Percentiles rank a stretch among this genome's conserved stretches.
phyloP scores from a whole-genome alignment of 2,113 vertebrate genomes.

The Cheilinus undulatus region DNA sequence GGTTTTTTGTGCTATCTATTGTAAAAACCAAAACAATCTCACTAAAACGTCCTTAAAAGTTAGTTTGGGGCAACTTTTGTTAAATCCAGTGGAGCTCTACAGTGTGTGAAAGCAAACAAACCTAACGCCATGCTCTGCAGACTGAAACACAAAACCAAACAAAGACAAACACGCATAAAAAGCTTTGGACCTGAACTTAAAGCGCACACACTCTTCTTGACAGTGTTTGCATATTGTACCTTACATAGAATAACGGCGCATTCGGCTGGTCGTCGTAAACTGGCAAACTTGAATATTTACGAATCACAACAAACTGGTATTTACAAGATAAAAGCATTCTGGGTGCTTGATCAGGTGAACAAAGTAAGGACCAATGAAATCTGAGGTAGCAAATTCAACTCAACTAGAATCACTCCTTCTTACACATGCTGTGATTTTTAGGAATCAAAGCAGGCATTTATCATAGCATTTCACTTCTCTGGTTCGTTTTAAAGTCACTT shows the following conservation, averaged over 20 bases:
- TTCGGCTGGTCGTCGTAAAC: constrained; percentile 73
- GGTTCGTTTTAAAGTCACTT: constrained; percentile 4
- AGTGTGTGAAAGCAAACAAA: constrained; percentile 22
- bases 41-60: constrained; percentile 14
- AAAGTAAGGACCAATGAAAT: constrained; percentile 64
- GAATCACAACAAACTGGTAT: constrained; percentile 38
- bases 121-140: constrained; percentile 29
- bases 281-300: constrained; percentile 66
- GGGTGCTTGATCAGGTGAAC: constrained; percentile 44
- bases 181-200: constrained; percentile 57
- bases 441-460: constrained; percentile 20
- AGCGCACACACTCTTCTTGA: constrained; percentile 63
- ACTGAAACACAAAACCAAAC: constrained; percentile 30
- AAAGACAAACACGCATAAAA: constrained; percentile 37
- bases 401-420: constrained; percentile 21
- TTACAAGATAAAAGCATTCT: constrained; percentile 62
- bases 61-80: not conserved
- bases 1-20: constrained; percentile 29
- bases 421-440: not conserved
- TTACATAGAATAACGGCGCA: constrained; percentile 68
- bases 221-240: constrained; percentile 83
- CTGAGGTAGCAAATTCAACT: constrained; percentile 80
- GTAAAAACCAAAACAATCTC: constrained; percentile 18
- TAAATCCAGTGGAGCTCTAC: constrained; percentile 36
- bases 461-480: not conserved